phyloP scores from a whole-genome alignment of 2,888 invertebrate species.

The Phoenoteleia sp. region DNA sequence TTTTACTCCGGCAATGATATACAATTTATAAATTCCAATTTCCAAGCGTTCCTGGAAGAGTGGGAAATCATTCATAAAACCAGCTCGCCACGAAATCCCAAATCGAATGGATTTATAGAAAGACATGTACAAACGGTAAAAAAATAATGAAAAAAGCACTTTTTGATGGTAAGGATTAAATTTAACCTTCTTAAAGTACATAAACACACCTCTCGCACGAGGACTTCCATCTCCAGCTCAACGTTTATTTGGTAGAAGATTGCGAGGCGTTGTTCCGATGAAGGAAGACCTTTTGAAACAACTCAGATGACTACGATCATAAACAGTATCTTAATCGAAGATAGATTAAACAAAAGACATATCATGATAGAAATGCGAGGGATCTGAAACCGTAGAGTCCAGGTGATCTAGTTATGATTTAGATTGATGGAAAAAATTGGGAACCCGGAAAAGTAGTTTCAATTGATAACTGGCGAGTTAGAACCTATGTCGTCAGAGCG shows the following conservation, averaged over 20 bases:
- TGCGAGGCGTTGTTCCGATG: conserved; percentile 41
- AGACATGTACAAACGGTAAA: conserved; percentile 63
- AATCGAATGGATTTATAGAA: no score
- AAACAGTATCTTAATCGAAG: background rate
- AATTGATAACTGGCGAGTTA: background rate
- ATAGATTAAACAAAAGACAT: conserved; percentile 16
- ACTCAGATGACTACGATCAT: no score
- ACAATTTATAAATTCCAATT: no score
- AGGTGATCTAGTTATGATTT: background rate
- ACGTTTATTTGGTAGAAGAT: conserved; percentile 44
- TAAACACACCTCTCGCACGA: conserved; percentile 69
- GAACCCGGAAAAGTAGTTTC: conserved; percentile 2
- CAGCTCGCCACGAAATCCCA: no score
- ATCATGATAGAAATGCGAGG: conserved; percentile 5
- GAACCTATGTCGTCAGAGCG: background rate
- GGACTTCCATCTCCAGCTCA: conserved; percentile 38
- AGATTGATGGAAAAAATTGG: background rate
- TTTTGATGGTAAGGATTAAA: conserved; percentile 61
- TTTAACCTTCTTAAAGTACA: conserved; percentile 69
- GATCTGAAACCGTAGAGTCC: background rate
- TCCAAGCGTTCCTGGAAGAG: no score
- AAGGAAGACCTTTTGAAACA: background rate
- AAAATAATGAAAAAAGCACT: conserved; percentile 23
- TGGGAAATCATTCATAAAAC: no score
- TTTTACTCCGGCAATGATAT: no score